These are phyloP conservation scores for Mesitornis unicolor DNA, from an alignment of 2,113 vertebrate genomes.

Conservation along the genomic window DNA sequence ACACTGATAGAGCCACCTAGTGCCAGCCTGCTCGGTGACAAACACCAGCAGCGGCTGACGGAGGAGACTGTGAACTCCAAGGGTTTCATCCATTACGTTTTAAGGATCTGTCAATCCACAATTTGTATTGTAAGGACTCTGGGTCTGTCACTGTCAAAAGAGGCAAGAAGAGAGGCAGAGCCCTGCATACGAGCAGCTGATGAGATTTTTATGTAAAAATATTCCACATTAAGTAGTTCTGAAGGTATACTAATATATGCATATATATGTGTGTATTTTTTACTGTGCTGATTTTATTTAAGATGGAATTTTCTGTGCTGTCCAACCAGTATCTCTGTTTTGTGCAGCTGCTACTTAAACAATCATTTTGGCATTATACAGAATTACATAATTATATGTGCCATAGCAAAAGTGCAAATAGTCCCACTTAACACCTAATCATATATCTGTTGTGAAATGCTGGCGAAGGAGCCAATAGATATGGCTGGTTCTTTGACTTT, in stretches of 20 bases:
- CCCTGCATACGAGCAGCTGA: not conserved
- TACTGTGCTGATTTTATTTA: not conserved
- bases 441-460: slow-evolving; percentile 57
- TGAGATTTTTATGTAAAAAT: not conserved
- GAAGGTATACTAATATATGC: not conserved
- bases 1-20: not conserved
- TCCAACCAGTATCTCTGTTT: slow-evolving; percentile 5
- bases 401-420: slow-evolving; percentile 62
- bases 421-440: slow-evolving; percentile 66
- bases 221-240: not conserved
- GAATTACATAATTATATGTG: slow-evolving; percentile 59
- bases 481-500: not conserved
- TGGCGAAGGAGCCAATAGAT: slow-evolving; percentile 15
- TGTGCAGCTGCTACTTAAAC: slow-evolving; percentile 41
- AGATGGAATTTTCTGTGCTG: slow-evolving; percentile 15
- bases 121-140: not conserved
- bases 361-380: slow-evolving; percentile 33
- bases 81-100: not conserved
- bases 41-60: not conserved
- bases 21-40: not conserved
- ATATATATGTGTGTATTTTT: not conserved
- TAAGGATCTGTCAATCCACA: not conserved
- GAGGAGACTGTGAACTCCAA: not conserved
- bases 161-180: not conserved
- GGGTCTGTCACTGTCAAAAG: not conserved